phyloP scores from a whole-genome alignment of 1,140 invertebrate species.

The Aphelenchoides besseyi region DNA sequence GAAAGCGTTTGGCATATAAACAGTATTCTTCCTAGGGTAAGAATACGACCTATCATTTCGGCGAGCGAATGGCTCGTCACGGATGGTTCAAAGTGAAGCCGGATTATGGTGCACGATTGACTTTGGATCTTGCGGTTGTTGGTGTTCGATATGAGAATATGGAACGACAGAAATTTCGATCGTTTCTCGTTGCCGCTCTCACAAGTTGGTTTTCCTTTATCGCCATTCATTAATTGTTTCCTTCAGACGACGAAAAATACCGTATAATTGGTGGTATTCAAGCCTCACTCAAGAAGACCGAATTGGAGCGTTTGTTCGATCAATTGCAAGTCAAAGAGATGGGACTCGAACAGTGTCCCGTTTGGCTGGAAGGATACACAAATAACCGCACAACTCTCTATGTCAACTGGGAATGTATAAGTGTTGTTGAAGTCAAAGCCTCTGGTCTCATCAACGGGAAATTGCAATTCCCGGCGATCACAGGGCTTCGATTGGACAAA shows the following conservation, averaged over 20 bases:
- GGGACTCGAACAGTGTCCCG: slow-evolving; percentile 7
- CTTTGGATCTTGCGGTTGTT: slow-evolving; percentile 47
- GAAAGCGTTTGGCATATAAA: neutral
- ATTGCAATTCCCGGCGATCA: slow-evolving; percentile 46
- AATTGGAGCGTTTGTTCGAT: slow-evolving; percentile 35
- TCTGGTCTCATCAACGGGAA: slow-evolving; percentile 45
- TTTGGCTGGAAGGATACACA: slow-evolving; percentile 26
- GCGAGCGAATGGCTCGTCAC: neutral
- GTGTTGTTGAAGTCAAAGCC: slow-evolving; percentile 48
- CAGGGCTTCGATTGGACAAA: slow-evolving; percentile 35
- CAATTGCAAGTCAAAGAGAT: slow-evolving; percentile 17
- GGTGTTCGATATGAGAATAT: slow-evolving; percentile 40
- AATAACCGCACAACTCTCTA: no score
- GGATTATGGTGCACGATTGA: slow-evolving; percentile 43
- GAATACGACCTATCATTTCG: slow-evolving; percentile 35
- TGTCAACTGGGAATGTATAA: slow-evolving; percentile 26
- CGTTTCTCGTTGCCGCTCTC: slow-evolving; percentile 42
- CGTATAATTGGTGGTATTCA: slow-evolving; percentile 40
- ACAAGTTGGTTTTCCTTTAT: neutral
- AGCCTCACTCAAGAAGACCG: slow-evolving; percentile 31
- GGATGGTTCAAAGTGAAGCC: slow-evolving; percentile 54
- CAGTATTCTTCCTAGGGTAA: slow-evolving; percentile 30
- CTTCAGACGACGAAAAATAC: slow-evolving; percentile 24
- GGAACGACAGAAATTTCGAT: slow-evolving; percentile 23
- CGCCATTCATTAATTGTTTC: slow-evolving; percentile 1